These are phyloP conservation scores for Patiria miniata DNA, from an alignment of 35 echinoderm and acorn worm species.

Conservation along the genomic window DNA sequence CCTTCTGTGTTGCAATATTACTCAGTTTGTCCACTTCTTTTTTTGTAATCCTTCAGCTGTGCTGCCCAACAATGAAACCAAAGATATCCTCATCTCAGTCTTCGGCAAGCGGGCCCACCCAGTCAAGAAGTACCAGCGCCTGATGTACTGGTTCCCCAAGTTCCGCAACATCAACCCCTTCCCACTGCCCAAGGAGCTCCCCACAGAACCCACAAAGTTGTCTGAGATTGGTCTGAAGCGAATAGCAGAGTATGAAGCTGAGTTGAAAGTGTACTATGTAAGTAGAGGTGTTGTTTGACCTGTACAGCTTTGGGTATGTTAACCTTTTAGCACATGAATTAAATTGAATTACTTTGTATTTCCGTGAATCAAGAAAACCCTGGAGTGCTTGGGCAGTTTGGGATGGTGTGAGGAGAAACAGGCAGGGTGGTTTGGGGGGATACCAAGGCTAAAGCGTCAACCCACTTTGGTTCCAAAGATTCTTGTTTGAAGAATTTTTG, in stretches of 20 bases:
- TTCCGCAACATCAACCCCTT: constrained; percentile 96
- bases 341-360: too few relatives aligned
- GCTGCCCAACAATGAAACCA: constrained; percentile 95
- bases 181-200: constrained; percentile 83
- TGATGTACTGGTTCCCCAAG: constrained; percentile 99
- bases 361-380: not conserved
- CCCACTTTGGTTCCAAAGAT: too few relatives aligned
- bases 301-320: too few relatives aligned
- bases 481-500: too few relatives aligned
- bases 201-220: constrained; percentile 71
- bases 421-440: too few relatives aligned
- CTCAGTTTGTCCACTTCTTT: not conserved
- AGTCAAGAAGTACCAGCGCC: constrained; percentile 90
- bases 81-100: constrained; percentile 66
- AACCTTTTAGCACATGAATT: too few relatives aligned
- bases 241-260: constrained; percentile 94
- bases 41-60: constrained; percentile 56
- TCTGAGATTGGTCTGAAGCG: constrained; percentile 83
- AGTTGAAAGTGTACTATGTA: constrained; percentile 79
- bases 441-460: too few relatives aligned
- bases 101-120: constrained; percentile 84
- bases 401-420: too few relatives aligned
- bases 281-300: constrained; percentile 22
- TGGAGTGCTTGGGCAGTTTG: too few relatives aligned
- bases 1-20: too few relatives aligned